Conservation (phyloP, 2,113 vertebrate species). For the Aegithalos caudatus region DNA sequence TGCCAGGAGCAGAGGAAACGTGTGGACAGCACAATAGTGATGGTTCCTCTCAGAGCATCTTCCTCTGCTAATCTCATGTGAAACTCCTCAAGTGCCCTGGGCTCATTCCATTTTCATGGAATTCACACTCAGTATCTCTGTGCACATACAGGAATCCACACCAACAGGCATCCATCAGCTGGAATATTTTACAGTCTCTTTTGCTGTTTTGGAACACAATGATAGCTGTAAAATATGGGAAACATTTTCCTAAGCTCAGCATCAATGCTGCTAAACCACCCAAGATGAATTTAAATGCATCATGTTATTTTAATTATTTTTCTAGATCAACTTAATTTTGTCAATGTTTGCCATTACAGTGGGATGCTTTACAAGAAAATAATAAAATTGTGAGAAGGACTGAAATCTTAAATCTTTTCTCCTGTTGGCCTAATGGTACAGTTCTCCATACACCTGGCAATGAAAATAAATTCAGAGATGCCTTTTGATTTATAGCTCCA, state of each 20-base stretch:
- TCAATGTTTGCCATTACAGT: not conserved
- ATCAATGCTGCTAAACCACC: constrained; percentile 1
- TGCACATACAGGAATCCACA: not conserved
- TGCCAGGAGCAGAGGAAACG: accelerated
- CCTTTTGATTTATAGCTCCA: constrained; percentile 39
- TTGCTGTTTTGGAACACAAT: not conserved
- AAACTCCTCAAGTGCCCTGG: not conserved
- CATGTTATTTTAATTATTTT: constrained; percentile 2
- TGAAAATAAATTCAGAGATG: constrained; percentile 12
- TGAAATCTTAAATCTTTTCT: constrained; percentile 20
- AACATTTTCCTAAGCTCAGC: not conserved
- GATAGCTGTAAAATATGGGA: not conserved
- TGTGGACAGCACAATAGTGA: not conserved
- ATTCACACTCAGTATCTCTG: not conserved
- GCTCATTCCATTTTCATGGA: not conserved
- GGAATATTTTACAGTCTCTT: not conserved
- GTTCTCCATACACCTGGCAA: constrained; percentile 23
- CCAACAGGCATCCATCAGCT: not conserved
- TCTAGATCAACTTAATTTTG: not conserved
- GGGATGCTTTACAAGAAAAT: not conserved
- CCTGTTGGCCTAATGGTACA: not conserved
- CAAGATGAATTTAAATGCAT: not conserved
- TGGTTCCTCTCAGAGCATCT: not conserved
- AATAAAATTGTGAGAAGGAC: not conserved
- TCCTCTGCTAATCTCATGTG: not conserved